Evolutionary conservation across 2,888 invertebrate species (phyloP).

Genomic region (Meiosimyza platycephala): DNA sequence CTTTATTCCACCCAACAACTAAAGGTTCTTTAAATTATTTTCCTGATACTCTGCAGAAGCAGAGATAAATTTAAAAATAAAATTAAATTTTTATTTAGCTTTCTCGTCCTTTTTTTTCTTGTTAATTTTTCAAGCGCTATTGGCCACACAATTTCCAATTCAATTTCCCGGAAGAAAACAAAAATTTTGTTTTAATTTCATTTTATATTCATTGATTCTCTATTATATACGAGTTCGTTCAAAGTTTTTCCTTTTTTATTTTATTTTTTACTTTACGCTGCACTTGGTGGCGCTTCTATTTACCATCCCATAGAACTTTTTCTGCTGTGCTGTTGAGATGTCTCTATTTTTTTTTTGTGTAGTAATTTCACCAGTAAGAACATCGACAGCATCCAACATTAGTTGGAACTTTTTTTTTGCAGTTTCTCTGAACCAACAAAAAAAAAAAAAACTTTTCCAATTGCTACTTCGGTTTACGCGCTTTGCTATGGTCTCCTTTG

Average conservation of each 20-base stretch:
- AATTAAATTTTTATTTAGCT: neutral
- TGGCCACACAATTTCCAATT: constrained; percentile 18
- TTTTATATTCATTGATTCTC: constrained; percentile 37
- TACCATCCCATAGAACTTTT: neutral
- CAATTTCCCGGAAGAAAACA: constrained; percentile 36
- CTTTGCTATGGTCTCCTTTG: constrained; percentile 9
- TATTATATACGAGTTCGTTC: constrained; percentile 7
- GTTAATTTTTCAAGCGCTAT: neutral
- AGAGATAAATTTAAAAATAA: neutral
- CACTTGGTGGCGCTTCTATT: too few relatives aligned
- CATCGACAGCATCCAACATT: neutral
- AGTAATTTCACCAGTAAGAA: neutral
- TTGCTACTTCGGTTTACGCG: constrained; percentile 21
- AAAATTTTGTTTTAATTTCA: constrained; percentile 33
- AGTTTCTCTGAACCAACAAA: neutral
- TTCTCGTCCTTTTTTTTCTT: neutral
- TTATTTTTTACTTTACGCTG: too few relatives aligned
- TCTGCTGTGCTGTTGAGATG: neutral
- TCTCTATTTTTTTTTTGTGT: neutral
- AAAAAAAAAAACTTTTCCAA: constrained; percentile 30
- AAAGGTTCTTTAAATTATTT: neutral
- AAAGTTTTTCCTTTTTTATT: too few relatives aligned
- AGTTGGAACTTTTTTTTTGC: neutral
- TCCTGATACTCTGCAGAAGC: neutral
- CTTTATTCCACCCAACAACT: neutral